Evolutionary conservation across 2,113 vertebrate species (phyloP).

Genomic region (Limnothrissa miodon): DNA sequence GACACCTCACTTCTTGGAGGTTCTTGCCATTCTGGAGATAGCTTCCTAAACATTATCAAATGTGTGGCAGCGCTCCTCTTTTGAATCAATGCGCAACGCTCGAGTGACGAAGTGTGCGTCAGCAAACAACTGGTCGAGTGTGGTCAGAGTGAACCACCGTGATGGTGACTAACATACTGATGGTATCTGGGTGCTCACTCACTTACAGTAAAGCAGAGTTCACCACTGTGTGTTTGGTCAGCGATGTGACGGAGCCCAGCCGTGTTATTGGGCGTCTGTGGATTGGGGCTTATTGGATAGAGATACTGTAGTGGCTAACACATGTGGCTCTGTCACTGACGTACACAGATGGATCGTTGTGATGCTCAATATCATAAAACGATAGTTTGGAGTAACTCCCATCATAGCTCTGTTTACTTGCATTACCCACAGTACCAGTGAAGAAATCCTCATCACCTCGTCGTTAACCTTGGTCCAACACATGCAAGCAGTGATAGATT

Average conservation of each 20-base stretch:
- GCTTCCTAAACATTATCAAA: neutral
- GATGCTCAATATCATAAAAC: neutral
- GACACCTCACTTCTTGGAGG: constrained; percentile 40
- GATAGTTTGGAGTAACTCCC: too few relatives aligned
- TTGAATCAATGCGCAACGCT: neutral
- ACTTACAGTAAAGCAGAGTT: too few relatives aligned
- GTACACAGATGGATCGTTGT: neutral
- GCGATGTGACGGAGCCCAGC: neutral
- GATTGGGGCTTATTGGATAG: neutral
- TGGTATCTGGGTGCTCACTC: too few relatives aligned
- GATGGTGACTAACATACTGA: too few relatives aligned
- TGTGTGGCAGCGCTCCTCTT: neutral
- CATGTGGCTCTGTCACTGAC: neutral
- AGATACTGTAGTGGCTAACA: neutral
- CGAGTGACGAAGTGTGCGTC: neutral
- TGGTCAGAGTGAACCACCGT: neutral
- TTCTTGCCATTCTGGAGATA: constrained; percentile 7
- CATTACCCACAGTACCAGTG: too few relatives aligned
- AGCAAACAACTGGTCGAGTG: neutral
- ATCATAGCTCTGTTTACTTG: too few relatives aligned
- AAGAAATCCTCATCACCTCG: too few relatives aligned
- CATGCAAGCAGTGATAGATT: neutral
- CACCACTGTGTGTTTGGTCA: neutral
- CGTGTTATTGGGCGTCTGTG: neutral
- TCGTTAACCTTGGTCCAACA: neutral